Base-by-base conservation (phyloP, 64 coral and sea anemone genomes). In the Montipora sp. region DNA sequence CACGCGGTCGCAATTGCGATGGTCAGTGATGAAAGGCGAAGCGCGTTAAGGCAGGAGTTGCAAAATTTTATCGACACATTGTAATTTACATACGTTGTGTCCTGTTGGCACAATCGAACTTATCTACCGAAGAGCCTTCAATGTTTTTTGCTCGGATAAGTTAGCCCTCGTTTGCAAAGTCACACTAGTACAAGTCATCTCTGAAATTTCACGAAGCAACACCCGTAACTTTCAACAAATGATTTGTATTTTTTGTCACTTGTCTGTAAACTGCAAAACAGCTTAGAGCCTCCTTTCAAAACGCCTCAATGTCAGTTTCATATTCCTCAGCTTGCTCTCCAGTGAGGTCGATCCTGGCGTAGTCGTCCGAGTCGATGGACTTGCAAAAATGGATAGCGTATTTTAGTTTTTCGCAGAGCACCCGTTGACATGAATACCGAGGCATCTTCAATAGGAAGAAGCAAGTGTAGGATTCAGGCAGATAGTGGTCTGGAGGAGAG, bases 311-410 rank as follows among this genome's bases (percentile, higher is more conserved):
- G 47, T 96, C 98, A 68, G 95, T 96, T 19, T 97, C 95, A 73
- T 93, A 97, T 76, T 90, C 95, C 68, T 97, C 95, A 23, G 89
- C 92, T 68, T 94, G 95, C 7, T 99, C 98, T 21, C 94, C 94
- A 20, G 92, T 96, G 4, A 99, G 92, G 85, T 99, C 98, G 80
- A 99, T 99, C 8, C 98, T 89, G 8, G 98, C 98, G n/a, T 99
- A 99, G 77, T 99, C 98, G 88, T 99, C 98, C 8, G 98, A 99
- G 79, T 99, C 98, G 19, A 99, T 99, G 11, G 98, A 99, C 90
- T 99, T 99, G 89, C 98, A 99, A 83, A 99, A 99, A 57, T 99
- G 95, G 48, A 99, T 95, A 10, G 98, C 98, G 44, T 99, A 99
- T 47, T 99, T 99, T 53, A 99, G 94, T 72, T 99, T 99, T 83